Evolutionary conservation across 2,113 vertebrate genomes (phyloP), one percentile per base, ranked within the genome.

Genomic region (Aphelocoma coerulescens): DNA sequence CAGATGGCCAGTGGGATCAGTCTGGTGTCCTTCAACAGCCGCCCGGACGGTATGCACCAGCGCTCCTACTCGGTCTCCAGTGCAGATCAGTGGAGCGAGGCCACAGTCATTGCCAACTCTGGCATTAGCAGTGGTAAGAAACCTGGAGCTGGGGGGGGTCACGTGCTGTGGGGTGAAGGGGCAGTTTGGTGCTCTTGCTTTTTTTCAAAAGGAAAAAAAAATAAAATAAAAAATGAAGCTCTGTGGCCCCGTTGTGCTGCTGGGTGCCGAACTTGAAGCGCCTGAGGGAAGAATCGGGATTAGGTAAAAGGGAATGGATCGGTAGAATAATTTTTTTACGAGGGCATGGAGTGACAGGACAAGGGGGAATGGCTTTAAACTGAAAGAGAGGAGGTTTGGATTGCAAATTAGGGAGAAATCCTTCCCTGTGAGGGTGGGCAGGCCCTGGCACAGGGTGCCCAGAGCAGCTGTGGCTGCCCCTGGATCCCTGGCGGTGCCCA

Each of bases 31-130:
- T 99, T 99, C 97, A 98, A 97, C 98, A 98, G 98, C 86, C 98
- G 99, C 14, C 98, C 99, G 8, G 99, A 99, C 57, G 99, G 99
- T 90, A 97, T 99, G 98, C 99, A 99, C 97, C 99, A 99, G 97
- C 98, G 99, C 88, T 99, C 99, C 54, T 99, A 99, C 97, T 99
- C 99, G 1, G 99, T 99, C 52, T 99, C 99, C 98, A 99, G 99
- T 92, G 99, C 99, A 77, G 99, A 99, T 98, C 99, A 99, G 98
- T 99, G 99, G 99, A 98, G 98, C 54, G 99, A 99, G 75, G 99
- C 99, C 96, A 99, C 99, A 9, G 99, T 99, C 98, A 99, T 99
- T 96, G 99, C 99, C 97, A 99, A 99, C 98, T 99, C 99, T 15
- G 99, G 98, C 97, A 98, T 99, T 98, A 99, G 98, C 98, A 99